Base-by-base conservation (phyloP, 2,797 vertebrate genomes). In the Tadarida brasiliensis region DNA sequence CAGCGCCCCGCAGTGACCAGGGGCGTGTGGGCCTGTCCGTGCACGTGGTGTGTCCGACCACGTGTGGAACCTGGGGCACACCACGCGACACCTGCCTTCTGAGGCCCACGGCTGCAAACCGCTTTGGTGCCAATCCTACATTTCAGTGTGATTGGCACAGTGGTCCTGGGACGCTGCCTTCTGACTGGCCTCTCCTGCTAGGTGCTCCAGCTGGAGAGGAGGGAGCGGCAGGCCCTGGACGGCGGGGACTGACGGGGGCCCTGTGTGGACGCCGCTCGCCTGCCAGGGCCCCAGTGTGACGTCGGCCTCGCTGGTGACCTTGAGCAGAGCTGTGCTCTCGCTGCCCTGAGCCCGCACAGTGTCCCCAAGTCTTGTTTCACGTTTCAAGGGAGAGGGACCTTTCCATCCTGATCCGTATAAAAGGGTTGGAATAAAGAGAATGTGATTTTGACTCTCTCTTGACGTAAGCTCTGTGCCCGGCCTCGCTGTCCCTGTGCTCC, bases 141-240 rank as follows among this genome's bases (percentile, higher is more conserved):
- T 7, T 7, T 28, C 0, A 12, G 11, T 3, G 4, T 30, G 20
- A 2, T 4, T 5, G 4, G 15, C 1, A 4, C 1, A 0, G 7
- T 20, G 19, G 1, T 0, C 1, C 0, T 12, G 6, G 2, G 81
- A 5, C 49, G 0, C 51, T 0, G 0, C 1, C 3, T 44, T 5
- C 4, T 28, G 54, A 10, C 2, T 0, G 28, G 6, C 44, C 35
- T 63, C 24, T 84, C 68, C 35, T 7, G n/a, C 20, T 12, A 98
- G 96, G 97, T 98, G 6, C 84, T 82, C 0, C 87, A 73, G 83
- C 91, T 98, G 0, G 95, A 97, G 85, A 7, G 22, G 5, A 39
- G 20, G 1, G 71, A 35, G 11, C 44, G 0, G 3, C 95, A 85
- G 89, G 78, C 56, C 76, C 47, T 33, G 7, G 93, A 96, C 0